phyloP scores from a whole-genome alignment of 1,140 invertebrate genomes.

The Mya arenaria region DNA sequence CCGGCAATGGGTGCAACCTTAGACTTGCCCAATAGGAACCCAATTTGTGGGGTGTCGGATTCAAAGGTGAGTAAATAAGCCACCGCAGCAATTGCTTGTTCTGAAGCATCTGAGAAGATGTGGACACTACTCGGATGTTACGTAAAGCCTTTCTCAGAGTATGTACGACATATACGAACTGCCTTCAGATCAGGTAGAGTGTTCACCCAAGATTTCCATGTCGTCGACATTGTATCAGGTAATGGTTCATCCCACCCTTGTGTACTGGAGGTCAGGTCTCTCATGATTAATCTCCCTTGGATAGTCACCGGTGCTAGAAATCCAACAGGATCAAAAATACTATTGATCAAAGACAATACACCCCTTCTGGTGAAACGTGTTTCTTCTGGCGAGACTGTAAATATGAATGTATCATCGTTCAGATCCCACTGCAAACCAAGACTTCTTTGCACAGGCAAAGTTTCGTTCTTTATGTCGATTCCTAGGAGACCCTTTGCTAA shows the following conservation, averaged over 20 bases:
- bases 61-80: too few species aligned
- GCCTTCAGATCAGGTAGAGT: background rate
- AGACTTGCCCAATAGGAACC: background rate
- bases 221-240: background rate
- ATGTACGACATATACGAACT: background rate
- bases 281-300: background rate
- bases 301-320: slow-evolving; percentile 6
- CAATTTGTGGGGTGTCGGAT: background rate
- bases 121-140: background rate
- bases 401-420: slow-evolving; percentile 33
- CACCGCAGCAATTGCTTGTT: background rate
- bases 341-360: slow-evolving; percentile 49
- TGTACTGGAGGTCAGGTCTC: background rate
- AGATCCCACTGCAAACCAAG: too few species aligned
- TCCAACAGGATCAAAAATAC: slow-evolving; percentile 39
- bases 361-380: slow-evolving; percentile 44
- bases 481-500: background rate
- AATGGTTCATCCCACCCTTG: background rate
- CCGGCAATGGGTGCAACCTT: background rate
- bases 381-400: slow-evolving; percentile 9
- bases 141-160: background rate
- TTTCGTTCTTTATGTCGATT: background rate
- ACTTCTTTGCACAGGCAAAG: background rate
- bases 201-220: background rate
- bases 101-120: background rate